Evolutionary conservation across 2,113 vertebrate species (phyloP), one percentile per base, ranked within the genome.

Genomic region (Coreoperca whiteheadi): DNA sequence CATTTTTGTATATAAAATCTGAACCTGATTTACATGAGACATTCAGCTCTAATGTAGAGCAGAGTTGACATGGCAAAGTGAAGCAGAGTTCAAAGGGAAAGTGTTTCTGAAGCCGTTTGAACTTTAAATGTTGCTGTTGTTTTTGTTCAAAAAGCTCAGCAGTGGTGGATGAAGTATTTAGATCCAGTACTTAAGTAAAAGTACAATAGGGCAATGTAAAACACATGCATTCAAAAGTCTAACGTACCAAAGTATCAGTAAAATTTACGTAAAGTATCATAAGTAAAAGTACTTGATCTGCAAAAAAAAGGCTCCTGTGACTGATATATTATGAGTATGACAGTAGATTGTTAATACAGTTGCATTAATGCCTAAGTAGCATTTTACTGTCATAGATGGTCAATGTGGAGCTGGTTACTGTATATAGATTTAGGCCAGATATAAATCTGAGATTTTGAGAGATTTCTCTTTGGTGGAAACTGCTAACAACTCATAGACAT

Each of bases 141-240:
- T 59, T 39, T 53, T 32, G 15, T 41, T n/a, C 32, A 46, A 67
- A 68, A 57, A 68, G 57, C 67, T 80, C 37, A 57, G 53, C 30
- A 69, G 12, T 70, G 61, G 23, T 30, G 48, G 18, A 30, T 4
- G 25, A 32, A 11, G 60, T 28, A 28, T 37, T 39, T 3, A 66
- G 6, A 39, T 30, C 2, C n/a, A 28, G 15, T 5, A 20, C 8
- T 34, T 50, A 46, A 10, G 14, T 32, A 8, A 37, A 50, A 74
- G 18, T 34, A 9, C 8, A 23, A 34, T 8, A 8, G 53, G 39
- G 14, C 1, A 48, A 10, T 25, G 64, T 9, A 28, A 28, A 28
- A 18, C 9, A 25, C 64, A n/a, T 67, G n/a, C 28, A 32, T 50
- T 51, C 18, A 51, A 32, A 21, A 50, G 32, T 53, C 18, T 21